phyloP scores from a whole-genome alignment of 2,113 vertebrate genomes.

The Caranx melampygus region DNA sequence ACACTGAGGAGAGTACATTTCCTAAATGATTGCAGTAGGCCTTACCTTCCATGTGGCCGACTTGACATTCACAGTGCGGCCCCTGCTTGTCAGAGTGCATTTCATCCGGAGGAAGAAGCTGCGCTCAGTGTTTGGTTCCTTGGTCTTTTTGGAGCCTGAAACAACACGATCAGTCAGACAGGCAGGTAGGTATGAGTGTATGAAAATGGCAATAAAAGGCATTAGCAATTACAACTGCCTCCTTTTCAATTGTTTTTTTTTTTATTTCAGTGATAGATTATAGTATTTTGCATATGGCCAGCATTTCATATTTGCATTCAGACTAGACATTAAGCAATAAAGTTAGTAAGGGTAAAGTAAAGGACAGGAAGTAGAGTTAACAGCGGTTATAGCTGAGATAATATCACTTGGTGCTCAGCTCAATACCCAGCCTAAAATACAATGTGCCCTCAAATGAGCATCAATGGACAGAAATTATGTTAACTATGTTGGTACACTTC shows the following conservation, averaged over 20 bases:
- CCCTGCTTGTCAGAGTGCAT: slow-evolving; percentile 96
- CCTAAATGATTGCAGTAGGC: accelerated
- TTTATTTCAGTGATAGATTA: neutral
- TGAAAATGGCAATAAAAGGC: neutral
- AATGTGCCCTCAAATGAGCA: neutral
- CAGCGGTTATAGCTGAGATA: neutral
- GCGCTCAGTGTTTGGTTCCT: slow-evolving; percentile 92
- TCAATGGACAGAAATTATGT: neutral
- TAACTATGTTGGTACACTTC: neutral
- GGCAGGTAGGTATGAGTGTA: neutral
- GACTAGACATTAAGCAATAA: neutral
- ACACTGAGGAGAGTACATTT: neutral
- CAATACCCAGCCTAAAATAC: neutral
- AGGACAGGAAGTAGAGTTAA: slow-evolving; percentile 25
- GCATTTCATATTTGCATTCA: slow-evolving; percentile 18
- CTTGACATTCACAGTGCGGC: slow-evolving; percentile 98
- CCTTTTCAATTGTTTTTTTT: neutral
- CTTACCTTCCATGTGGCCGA: slow-evolving; percentile 98
- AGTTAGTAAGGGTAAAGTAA: no score
- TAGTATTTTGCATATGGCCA: neutral
- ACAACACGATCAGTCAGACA: slow-evolving; percentile 17
- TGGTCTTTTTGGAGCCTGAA: slow-evolving; percentile 93
- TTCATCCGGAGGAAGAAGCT: slow-evolving; percentile 98
- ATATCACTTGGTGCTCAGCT: neutral
- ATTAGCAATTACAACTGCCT: neutral